phyloP scores from a whole-genome alignment of 2,113 vertebrate species.

The Smithornis capensis region DNA sequence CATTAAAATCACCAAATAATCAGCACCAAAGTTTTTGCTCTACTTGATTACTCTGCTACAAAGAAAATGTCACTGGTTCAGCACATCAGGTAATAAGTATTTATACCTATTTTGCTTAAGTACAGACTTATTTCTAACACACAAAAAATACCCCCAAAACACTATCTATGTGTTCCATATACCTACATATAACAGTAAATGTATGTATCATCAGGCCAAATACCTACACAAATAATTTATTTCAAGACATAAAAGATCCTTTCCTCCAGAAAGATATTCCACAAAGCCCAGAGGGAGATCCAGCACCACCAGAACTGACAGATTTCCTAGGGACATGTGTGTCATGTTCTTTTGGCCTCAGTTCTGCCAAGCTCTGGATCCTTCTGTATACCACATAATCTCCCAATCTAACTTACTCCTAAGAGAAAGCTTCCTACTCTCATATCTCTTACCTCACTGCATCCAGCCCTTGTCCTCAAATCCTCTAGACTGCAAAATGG shows the following conservation, averaged over 20 bases:
- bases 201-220: not conserved
- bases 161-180: not conserved
- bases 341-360: not conserved
- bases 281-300: not conserved
- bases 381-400: not conserved
- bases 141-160: not conserved
- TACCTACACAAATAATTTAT: not conserved
- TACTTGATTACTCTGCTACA: not conserved
- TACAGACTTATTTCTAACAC: not conserved
- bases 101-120: not conserved
- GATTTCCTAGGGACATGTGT: not conserved
- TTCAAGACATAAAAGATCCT: not conserved
- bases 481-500: not conserved
- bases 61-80: not conserved
- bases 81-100: not conserved
- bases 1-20: not conserved
- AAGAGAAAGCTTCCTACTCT: not conserved
- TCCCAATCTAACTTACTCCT: not conserved
- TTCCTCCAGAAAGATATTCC: not conserved
- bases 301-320: not conserved
- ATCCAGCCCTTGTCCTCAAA: not conserved
- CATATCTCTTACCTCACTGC: not conserved
- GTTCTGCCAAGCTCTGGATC: not conserved
- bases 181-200: not conserved
- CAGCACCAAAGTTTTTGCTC: not conserved